Evolutionary conservation across 2,888 invertebrate genomes (phyloP).

Genomic region (Bombylius major): DNA sequence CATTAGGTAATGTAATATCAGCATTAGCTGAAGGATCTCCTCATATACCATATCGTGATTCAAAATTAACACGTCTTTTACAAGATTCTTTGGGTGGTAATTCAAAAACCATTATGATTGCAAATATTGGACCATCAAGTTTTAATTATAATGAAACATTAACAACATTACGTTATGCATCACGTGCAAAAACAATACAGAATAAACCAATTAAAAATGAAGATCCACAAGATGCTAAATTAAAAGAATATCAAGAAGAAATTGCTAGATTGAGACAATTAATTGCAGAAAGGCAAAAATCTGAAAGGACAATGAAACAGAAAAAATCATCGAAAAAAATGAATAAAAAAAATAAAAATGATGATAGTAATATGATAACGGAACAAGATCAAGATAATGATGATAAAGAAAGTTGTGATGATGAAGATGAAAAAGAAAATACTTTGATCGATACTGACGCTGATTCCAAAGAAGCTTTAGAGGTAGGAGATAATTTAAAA

Average conservation of each 20-base stretch:
- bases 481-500: constrained; percentile 1
- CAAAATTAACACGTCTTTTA: constrained; percentile 86
- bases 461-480: constrained; percentile 14
- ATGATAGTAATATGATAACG: constrained; percentile 7
- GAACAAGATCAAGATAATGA: constrained; percentile 22
- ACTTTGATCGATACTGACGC: constrained; percentile 14
- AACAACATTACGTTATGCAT: constrained; percentile 92
- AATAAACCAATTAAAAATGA: constrained; percentile 98
- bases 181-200: constrained; percentile 95
- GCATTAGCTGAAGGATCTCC: constrained; percentile 89
- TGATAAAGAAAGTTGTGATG: constrained; percentile 21
- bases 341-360: neutral
- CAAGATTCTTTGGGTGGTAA: constrained; percentile 98
- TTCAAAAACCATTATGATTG: constrained; percentile 98
- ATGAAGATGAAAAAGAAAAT: constrained; percentile 31
- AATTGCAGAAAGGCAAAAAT: constrained; percentile 36
- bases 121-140: constrained; percentile 94
- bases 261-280: constrained; percentile 57
- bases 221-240: constrained; percentile 95
- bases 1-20: constrained; percentile 97
- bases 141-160: constrained; percentile 97
- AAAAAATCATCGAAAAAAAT: constrained; percentile 1
- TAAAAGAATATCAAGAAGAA: constrained; percentile 91
- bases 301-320: constrained; percentile 23
- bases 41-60: constrained; percentile 95